A percentile compares a stretch with the other conserved stretches of the same genome.
These are phyloP conservation scores for Thomomys bottae DNA, from an alignment of 2,113 vertebrate genomes.

Conservation along the genomic window DNA sequence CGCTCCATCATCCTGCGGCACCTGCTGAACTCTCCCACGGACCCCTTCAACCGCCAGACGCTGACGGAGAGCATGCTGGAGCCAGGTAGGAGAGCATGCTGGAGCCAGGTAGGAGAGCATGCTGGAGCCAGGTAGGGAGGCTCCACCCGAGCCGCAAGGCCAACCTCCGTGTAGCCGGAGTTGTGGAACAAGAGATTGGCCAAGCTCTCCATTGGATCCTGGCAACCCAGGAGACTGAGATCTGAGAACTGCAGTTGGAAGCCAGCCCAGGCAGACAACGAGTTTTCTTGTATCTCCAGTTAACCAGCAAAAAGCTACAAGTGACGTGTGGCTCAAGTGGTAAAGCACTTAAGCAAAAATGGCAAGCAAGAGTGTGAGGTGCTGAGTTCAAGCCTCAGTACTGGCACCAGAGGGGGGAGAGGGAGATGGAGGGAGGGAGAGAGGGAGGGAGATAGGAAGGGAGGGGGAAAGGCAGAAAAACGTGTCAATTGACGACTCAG, in stretches of 20 bases:
- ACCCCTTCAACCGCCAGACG: conserved; percentile 97
- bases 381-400: background rate
- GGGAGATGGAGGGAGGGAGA: too few relatives aligned
- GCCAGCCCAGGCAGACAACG: background rate
- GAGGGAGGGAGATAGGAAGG: too few relatives aligned
- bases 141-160: rapidly evolving
- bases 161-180: rapidly evolving
- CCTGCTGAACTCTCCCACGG: conserved; percentile 97
- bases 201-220: too few relatives aligned
- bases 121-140: conserved; percentile 95
- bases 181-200: rapidly evolving
- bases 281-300: too few relatives aligned
- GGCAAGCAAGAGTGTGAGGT: background rate
- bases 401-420: background rate
- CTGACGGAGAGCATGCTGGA: conserved; percentile 99
- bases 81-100: conserved; percentile 89
- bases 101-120: conserved; percentile 90
- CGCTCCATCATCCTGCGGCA: conserved; percentile 97
- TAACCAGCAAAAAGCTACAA: too few relatives aligned
- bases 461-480: too few relatives aligned
- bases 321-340: background rate
- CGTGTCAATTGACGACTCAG: background rate
- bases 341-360: background rate
- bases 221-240: background rate
- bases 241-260: background rate